These are phyloP conservation scores for Andrena bucephala DNA, from an alignment of 2,888 invertebrate genomes.

Conservation along the genomic window DNA sequence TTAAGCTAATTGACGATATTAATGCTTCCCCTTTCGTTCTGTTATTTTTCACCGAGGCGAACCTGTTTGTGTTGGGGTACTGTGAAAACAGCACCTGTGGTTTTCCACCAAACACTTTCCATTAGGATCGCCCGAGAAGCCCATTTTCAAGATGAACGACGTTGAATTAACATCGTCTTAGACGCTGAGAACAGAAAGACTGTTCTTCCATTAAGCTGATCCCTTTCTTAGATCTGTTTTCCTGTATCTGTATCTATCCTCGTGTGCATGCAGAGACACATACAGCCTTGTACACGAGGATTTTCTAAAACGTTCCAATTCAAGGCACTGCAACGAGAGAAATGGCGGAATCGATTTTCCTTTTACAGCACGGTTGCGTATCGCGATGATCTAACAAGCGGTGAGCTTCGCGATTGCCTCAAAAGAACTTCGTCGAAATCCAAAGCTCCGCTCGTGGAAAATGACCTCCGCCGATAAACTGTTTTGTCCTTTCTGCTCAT, in stretches of 20 bases:
- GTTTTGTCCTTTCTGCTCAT: not conserved
- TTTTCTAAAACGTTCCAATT: not conserved
- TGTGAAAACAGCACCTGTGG: not conserved
- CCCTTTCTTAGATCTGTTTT: slow-evolving; percentile 4
- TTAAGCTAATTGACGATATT: not conserved
- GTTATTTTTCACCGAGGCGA: not conserved
- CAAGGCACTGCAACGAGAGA: not conserved
- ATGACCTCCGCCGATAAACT: not conserved
- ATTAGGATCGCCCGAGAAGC: not conserved
- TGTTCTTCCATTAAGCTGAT: slow-evolving; percentile 19
- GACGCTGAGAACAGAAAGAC: not conserved
- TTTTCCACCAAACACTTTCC: not conserved
- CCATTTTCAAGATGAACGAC: slow-evolving; percentile 13
- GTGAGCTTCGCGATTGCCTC: slow-evolving; percentile 10
- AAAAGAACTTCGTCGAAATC: slow-evolving; percentile 1
- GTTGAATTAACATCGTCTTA: slow-evolving; percentile 1
- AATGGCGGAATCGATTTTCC: slow-evolving; percentile 27
- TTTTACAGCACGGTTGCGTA: slow-evolving; percentile 13
- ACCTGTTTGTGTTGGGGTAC: not conserved
- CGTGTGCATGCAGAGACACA: not conserved
- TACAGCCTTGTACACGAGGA: not conserved
- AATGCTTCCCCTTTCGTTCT: not conserved
- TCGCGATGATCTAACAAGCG: slow-evolving; percentile 12
- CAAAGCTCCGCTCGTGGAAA: not conserved
- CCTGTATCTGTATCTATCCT: slow-evolving; percentile 7